Percentiles rank a stretch among this genome's conserved stretches.
Evolutionary conservation across 1,140 invertebrate genomes (phyloP).

Genomic region (Euschistus heros): DNA sequence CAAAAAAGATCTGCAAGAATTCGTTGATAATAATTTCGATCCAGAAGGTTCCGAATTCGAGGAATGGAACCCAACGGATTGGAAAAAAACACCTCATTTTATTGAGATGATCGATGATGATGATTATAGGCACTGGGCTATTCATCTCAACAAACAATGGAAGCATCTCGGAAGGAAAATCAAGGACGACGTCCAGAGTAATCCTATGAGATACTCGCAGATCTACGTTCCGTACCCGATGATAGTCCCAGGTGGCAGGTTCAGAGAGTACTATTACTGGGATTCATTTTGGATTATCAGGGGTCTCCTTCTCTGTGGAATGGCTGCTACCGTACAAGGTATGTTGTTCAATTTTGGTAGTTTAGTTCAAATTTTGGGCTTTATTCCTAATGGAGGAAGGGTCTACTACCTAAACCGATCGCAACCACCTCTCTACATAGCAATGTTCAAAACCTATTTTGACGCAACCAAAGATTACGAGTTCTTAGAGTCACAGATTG

Average conservation of each 20-base stretch:
- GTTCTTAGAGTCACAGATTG: constrained; percentile 57
- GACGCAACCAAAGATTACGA: constrained; percentile 55
- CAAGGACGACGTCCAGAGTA: constrained; percentile 58
- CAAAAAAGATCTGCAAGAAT: constrained; percentile 43
- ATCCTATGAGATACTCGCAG: constrained; percentile 66
- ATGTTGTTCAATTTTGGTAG: constrained; percentile 73
- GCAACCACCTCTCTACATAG: constrained; percentile 75
- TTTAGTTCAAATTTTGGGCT: constrained; percentile 65
- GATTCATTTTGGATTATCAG: constrained; percentile 89
- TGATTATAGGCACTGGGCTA: constrained; percentile 53
- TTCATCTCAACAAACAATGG: constrained; percentile 65
- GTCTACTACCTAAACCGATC: constrained; percentile 75
- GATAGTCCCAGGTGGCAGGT: constrained; percentile 85
- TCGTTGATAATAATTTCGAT: constrained; percentile 61
- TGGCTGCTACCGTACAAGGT: constrained; percentile 62
- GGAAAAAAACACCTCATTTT: constrained; percentile 56
- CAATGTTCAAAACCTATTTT: constrained; percentile 77
- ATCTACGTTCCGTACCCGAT: constrained; percentile 82
- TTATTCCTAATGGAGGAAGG: constrained; percentile 82
- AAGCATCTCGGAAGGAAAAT: constrained; percentile 71
- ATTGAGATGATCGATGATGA: constrained; percentile 54
- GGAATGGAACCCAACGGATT: constrained; percentile 60
- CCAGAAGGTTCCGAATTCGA: constrained; percentile 59
- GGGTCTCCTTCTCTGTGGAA: constrained; percentile 71
- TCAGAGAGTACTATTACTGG: constrained; percentile 86